These are phyloP conservation scores for Triplophysa dalaica DNA, from an alignment of 2,113 vertebrate genomes.

Conservation along the genomic window DNA sequence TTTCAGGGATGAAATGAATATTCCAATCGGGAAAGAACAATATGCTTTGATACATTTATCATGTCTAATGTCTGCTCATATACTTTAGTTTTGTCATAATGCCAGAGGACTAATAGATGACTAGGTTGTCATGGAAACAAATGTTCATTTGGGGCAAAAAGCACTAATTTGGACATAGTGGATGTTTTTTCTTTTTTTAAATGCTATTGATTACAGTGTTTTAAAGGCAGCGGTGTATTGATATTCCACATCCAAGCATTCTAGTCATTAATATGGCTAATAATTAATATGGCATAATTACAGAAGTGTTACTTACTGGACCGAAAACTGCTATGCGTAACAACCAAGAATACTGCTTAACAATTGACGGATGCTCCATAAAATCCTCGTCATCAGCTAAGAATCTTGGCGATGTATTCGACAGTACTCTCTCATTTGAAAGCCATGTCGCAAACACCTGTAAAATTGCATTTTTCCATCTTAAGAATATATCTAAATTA, in stretches of 20 bases:
- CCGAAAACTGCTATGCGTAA: no score
- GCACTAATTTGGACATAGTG: conserved; percentile 15
- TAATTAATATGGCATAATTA: no score
- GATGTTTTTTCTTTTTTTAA: not conserved
- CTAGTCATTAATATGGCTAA: no score
- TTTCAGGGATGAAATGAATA: not conserved
- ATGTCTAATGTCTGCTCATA: conserved; percentile 1
- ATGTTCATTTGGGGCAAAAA: conserved; percentile 25
- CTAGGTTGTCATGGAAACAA: conserved; percentile 43
- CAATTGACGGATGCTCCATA: no score
- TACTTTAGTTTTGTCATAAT: conserved; percentile 22
- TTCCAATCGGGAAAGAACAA: conserved; percentile 7
- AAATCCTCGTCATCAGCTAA: no score
- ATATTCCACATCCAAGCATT: not conserved
- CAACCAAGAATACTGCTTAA: no score
- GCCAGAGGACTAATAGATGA: conserved; percentile 29
- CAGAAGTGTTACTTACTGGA: no score
- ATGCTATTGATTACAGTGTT: conserved; percentile 24
- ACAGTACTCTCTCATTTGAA: no score
- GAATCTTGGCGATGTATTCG: no score
- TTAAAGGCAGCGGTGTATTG: conserved; percentile 2
- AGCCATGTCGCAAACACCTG: no score
- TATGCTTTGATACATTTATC: conserved; percentile 21
- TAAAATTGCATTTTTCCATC: no score
- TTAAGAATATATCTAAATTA: no score